Evolutionary conservation across 2,113 vertebrate species (phyloP), one percentile per base, ranked within the genome.

Genomic region (Trichomycterus rosablanca): DNA sequence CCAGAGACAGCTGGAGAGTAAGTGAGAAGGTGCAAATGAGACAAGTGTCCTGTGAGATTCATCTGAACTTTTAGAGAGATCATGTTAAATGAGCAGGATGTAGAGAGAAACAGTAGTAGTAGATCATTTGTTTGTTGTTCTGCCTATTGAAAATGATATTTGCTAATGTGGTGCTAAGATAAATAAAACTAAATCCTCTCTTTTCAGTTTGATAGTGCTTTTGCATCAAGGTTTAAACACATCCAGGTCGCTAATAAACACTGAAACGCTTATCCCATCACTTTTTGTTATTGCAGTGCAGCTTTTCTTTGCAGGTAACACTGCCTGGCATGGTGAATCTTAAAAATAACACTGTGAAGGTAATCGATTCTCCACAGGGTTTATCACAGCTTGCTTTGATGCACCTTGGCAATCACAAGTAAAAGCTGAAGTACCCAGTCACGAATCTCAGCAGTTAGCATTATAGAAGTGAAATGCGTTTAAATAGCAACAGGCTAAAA

Each of bases 81-180:
- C 45, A 19, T 23, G 24, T 23, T 22, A 23, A 48, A 48, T 22
- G 11, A 26, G 9, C 15, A 63, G 23, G 60, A 69, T 68, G 76
- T 57, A 75, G 76, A 79, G 59, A 63, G 70, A 75, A 78, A 80
- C 63, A 68, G 49, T 59, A 32, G 49, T 4, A 1, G 39, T 14
- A 52, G 43, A 51, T 76, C 57, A 54, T 67, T 73, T 63, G 55
- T 78, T 43, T 63, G 59, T 22, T 19, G 15, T 39, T 60, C 66
- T 70, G 48, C 64, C 55, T 64, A 40, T 67, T 56, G 62, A 68
- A 63, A 16, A 63, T 66, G 50, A 28, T 52, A 49, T 76, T 70
- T 74, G 66, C 71, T 69, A 44, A 49, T 26, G 0, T 34, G 35
- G 59, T 55, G 72, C 43, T 54, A 54, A 53, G 55, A 70, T 70